phyloP scores from a whole-genome alignment of 2,113 vertebrate species.

The Meleagris gallopavo region DNA sequence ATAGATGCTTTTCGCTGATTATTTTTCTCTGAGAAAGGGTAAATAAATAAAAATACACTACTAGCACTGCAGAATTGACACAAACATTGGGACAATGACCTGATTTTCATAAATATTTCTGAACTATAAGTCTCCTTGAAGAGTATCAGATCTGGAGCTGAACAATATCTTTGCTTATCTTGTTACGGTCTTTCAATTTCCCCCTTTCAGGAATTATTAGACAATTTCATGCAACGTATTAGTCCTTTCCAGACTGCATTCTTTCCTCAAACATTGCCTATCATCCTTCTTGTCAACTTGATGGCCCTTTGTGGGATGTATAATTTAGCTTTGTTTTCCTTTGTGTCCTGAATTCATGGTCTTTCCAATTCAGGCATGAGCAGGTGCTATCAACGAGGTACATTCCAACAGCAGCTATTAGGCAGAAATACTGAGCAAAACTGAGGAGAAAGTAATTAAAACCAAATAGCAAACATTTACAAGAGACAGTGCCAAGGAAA shows the following conservation, averaged over 20 bases:
- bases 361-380: neutral
- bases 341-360: neutral
- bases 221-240: neutral
- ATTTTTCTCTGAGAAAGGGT: neutral
- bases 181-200: neutral
- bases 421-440: neutral
- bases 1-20: neutral
- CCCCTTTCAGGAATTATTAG: neutral
- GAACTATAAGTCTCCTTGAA: neutral
- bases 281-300: neutral
- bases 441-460: neutral
- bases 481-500: neutral
- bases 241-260: neutral
- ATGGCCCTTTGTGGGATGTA: neutral
- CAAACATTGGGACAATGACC: neutral
- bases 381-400: neutral
- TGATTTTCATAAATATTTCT: neutral
- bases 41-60: conserved; percentile 2
- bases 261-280: neutral
- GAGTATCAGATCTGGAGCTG: neutral
- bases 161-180: neutral
- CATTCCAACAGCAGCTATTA: neutral
- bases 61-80: neutral
- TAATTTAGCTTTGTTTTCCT: neutral
- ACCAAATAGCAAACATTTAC: neutral